Percentiles rank a stretch among this genome's conserved stretches.
These are phyloP conservation scores for Aphrophora alni DNA, from an alignment of 2,888 invertebrate genomes.

Conservation along the genomic window DNA sequence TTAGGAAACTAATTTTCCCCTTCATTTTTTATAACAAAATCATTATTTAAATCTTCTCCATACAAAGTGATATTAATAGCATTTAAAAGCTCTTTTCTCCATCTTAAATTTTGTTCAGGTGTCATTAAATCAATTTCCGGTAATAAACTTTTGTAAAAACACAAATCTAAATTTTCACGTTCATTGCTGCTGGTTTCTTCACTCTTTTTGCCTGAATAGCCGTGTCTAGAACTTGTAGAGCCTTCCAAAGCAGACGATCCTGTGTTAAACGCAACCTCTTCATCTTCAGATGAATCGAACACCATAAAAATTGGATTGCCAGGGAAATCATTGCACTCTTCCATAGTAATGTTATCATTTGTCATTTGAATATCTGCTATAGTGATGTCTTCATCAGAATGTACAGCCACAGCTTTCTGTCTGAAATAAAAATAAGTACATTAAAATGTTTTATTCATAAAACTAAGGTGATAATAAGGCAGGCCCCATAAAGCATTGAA, in stretches of 20 bases:
- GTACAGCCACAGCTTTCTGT: too few relatives aligned
- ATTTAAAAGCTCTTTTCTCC: not conserved
- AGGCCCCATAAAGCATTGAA: too few relatives aligned
- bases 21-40: too few relatives aligned
- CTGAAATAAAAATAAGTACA: too few relatives aligned
- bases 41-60: not conserved
- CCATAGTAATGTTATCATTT: not conserved
- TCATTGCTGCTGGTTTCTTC: not conserved
- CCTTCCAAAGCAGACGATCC: too few relatives aligned
- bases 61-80: not conserved
- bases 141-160: not conserved
- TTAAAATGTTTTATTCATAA: too few relatives aligned
- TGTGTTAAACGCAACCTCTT: not conserved
- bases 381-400: not conserved
- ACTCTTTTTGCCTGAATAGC: too few relatives aligned
- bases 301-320: not conserved
- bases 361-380: not conserved
- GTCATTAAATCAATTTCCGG: not conserved
- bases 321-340: not conserved
- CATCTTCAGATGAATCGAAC: not conserved
- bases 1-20: too few relatives aligned
- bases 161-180: not conserved
- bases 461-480: too few relatives aligned
- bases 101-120: not conserved
- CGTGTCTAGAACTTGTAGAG: too few relatives aligned